A percentile compares a stretch with the other conserved stretches of the same genome.
Evolutionary conservation across 2,113 vertebrate species (phyloP).

Genomic region (Malurus cyaneus): DNA sequence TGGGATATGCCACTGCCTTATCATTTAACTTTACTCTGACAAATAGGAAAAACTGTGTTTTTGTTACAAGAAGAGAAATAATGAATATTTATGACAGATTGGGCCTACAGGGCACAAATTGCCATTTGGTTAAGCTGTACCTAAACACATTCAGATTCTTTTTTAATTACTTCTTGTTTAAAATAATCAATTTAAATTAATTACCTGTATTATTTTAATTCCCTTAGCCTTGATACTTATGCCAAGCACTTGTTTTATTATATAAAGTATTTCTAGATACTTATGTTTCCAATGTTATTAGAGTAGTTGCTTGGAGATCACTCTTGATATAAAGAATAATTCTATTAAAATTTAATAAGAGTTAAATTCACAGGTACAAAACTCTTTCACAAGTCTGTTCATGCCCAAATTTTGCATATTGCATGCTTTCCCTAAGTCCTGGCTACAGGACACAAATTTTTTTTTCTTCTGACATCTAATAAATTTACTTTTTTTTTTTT

Average conservation of each 20-base stretch:
- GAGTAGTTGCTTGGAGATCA: background rate
- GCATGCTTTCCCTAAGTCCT: background rate
- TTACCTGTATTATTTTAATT: background rate
- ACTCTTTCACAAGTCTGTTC: background rate
- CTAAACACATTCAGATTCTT: background rate
- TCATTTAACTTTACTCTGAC: background rate
- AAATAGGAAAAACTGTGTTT: background rate
- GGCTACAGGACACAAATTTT: background rate
- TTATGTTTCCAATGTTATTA: background rate
- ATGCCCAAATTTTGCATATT: background rate
- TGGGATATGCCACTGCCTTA: background rate
- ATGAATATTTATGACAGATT: background rate
- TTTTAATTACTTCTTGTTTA: background rate
- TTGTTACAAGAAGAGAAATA: background rate
- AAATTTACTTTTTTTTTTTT: background rate
- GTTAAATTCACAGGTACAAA: background rate
- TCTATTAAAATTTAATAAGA: background rate
- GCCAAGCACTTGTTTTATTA: background rate
- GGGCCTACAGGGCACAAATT: background rate
- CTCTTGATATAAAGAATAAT: background rate
- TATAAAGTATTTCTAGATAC: background rate
- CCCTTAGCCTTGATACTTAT: background rate
- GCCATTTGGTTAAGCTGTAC: background rate
- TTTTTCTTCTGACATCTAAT: background rate
- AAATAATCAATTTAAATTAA: background rate